Evolutionary conservation across 2,113 vertebrate genomes (phyloP), one percentile per base, ranked within the genome.

Genomic region (Nerophis lumbriciformis): DNA sequence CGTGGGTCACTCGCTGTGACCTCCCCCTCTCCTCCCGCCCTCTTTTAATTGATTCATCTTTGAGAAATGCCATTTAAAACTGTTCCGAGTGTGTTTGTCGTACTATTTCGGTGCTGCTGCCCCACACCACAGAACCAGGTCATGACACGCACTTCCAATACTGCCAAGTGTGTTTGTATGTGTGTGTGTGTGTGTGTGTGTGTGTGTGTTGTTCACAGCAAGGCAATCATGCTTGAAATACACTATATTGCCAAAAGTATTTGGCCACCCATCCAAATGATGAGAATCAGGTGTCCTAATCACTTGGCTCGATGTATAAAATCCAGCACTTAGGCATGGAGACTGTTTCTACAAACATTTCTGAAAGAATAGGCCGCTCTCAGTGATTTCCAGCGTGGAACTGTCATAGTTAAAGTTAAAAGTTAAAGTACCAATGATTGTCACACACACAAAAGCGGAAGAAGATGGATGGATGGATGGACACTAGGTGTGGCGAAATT

Each of bases 101-200:
- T 78, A 74, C 77, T 79, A 73, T 80, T 75, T 76, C 76, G 82
- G 85, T 87, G 83, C 84, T 85, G 78, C 81, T 77, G 78, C 77
- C 77, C 65, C 48, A 54, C 52, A 16, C 68, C 59, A 35, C 55
- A 54, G 51, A 77, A 77, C 80, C 81, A 79, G 77, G 73, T 76
- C 78, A 70, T 80, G 42, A 51, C 83, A 83, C 83, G 76, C 86
- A 87, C 82, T 79, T 85, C 85, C 85, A 82, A 71, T 83, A 89
- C 86, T 88, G 88, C 86, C 87, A 88, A 82, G 76, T 76, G 82
- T 82, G 80, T 72, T 75, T 87, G 53, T 70, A 28, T 28, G 71
- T 68, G 72, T 69, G 57, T 71, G 4, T 19, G 19, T 19, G 19
- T 19, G 19, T 19, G 19, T 19, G 19, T 36, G 21, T 3, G 21